phyloP scores from a whole-genome alignment of 2,888 invertebrate species.

The Escarpia spicata region DNA sequence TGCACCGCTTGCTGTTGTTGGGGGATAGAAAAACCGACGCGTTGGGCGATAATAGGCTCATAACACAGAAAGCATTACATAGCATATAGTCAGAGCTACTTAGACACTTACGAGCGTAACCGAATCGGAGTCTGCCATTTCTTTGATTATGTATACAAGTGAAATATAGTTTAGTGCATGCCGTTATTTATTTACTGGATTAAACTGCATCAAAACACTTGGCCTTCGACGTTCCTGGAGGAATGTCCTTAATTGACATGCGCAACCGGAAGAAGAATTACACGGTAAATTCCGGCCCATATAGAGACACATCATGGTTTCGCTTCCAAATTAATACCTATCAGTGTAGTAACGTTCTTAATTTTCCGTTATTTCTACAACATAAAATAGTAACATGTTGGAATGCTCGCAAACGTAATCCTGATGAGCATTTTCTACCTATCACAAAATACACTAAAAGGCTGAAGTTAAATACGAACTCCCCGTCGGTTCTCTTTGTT shows the following conservation, averaged over 20 bases:
- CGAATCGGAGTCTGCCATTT: slow-evolving; percentile 57
- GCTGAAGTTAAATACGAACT: background rate
- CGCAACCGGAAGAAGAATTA: slow-evolving; percentile 18
- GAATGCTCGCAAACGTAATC: background rate
- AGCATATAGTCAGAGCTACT: background rate
- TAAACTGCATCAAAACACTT: background rate
- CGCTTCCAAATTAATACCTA: background rate
- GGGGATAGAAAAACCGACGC: background rate
- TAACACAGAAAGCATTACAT: background rate
- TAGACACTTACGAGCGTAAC: slow-evolving; percentile 52
- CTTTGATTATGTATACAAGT: background rate
- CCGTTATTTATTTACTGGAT: background rate
- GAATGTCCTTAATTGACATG: background rate
- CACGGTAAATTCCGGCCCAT: background rate
- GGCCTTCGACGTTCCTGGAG: background rate
- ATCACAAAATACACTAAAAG: background rate
- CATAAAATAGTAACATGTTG: background rate
- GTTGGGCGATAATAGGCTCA: background rate
- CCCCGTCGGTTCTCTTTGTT: background rate
- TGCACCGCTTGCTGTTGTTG: background rate
- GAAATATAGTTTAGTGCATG: background rate
- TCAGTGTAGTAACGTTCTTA: background rate
- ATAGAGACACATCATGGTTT: background rate
- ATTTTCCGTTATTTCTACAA: background rate
- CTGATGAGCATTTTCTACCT: background rate